These are phyloP conservation scores for Eurystomus glaucurus DNA, from an alignment of 2,797 vertebrate species.

Conservation along the genomic window DNA sequence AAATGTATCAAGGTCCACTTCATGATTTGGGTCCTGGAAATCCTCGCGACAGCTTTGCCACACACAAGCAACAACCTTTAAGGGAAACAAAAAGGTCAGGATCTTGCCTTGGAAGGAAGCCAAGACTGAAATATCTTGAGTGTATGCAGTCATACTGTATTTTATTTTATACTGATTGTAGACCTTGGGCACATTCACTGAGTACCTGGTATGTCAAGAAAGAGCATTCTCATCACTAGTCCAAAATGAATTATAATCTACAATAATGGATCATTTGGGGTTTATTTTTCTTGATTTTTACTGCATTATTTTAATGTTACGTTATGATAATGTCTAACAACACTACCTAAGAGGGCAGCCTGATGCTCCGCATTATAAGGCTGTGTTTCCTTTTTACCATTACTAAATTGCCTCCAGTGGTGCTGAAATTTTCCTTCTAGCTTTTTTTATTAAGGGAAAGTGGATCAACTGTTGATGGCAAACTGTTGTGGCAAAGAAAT, in stretches of 20 bases:
- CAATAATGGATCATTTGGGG: not conserved
- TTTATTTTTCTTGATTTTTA: not conserved
- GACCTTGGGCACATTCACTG: not conserved
- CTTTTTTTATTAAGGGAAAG: not conserved
- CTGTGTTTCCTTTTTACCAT: not conserved
- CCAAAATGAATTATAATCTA: not conserved
- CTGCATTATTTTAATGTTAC: not conserved
- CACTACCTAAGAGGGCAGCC: not conserved
- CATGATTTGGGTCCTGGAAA: not conserved
- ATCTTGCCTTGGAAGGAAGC: not conserved
- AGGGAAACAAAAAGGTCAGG: not conserved
- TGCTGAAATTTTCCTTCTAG: not conserved
- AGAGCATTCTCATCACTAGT: not conserved
- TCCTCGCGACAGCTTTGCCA: not conserved
- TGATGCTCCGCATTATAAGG: rapidly evolving
- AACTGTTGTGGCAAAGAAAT: not conserved
- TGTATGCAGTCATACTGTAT: not conserved
- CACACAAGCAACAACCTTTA: not conserved
- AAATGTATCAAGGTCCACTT: not conserved
- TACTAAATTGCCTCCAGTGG: not conserved
- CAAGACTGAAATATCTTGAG: not conserved
- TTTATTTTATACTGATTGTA: not conserved
- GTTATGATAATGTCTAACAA: not conserved
- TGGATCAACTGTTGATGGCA: not conserved
- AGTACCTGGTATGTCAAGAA: not conserved